Conservation (phyloP, 2,888 invertebrate species). For the Aleiodes alternator region DNA sequence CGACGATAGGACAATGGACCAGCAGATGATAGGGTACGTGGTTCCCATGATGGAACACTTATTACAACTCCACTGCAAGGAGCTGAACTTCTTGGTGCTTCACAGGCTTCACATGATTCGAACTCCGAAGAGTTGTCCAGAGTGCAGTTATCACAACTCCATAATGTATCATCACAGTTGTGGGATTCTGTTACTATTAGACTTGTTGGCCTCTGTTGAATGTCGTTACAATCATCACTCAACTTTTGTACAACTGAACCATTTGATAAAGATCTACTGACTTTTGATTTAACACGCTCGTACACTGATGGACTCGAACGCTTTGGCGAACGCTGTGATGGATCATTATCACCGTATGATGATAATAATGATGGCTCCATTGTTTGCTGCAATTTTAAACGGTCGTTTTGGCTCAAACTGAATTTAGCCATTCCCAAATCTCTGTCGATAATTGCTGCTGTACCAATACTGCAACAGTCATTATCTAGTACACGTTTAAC, state of each 20-base stretch:
- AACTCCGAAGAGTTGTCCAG: conserved; percentile 82
- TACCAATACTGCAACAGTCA: conserved; percentile 55
- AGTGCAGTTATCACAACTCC: conserved; percentile 87
- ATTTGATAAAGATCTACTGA: conserved; percentile 81
- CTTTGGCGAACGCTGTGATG: conserved; percentile 75
- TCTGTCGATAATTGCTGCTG: conserved; percentile 57
- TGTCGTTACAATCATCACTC: conserved; percentile 73
- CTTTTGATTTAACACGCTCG: conserved; percentile 77
- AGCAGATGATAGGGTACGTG: conserved; percentile 70
- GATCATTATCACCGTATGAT: conserved; percentile 61
- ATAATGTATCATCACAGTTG: conserved; percentile 73
- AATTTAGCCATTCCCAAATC: conserved; percentile 69
- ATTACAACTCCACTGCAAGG: conserved; percentile 76
- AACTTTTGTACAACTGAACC: conserved; percentile 81
- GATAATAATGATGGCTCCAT: conserved; percentile 65
- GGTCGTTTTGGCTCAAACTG: conserved; percentile 67
- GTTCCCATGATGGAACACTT: conserved; percentile 76
- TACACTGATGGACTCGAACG: conserved; percentile 76
- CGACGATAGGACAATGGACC: conserved; percentile 72
- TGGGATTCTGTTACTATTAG: conserved; percentile 78
- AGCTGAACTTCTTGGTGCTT: conserved; percentile 80
- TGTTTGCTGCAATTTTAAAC: conserved; percentile 62
- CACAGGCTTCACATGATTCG: conserved; percentile 85
- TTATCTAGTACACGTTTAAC: conserved; percentile 65
- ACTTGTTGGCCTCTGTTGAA: conserved; percentile 79